Evolutionary conservation across 2,888 invertebrate genomes (phyloP), one percentile per base, ranked within the genome.

Genomic region (Monoplex corrugatus): DNA sequence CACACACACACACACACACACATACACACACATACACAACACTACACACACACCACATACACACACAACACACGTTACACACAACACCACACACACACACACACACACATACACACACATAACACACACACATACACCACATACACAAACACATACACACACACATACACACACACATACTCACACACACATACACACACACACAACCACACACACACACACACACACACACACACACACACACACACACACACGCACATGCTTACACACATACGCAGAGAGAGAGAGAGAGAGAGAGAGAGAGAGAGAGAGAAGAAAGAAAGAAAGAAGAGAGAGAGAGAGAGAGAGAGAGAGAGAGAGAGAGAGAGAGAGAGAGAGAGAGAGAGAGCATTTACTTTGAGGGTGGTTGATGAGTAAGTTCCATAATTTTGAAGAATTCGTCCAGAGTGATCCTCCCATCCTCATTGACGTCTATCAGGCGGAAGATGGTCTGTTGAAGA

Each of bases 391-490:
- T 35, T 75, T 35, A 80, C 78, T 3, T 80, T 40, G 78, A 2
- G 0, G 28, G 57, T 19, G 84, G 84, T 13, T 78, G 28, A 3
- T 87, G 28, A 10, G 38, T 44, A 19, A 78, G 13, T 78, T 45
- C 87, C 50, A 87, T 23, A 23, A 45, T 8, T 0, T 16, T 44
- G 23, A 43, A 45, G 50, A 78, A 87, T 38, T 87, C 87, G 45
- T 87, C 87, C 35, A 78, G 50, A 5, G 87, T 87, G 35, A 87
- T 87, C n/a, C 40, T 75, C 6, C 87, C 87, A n/a, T 87, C 87
- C 40, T 16, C 16, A 68, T 87, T 87, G 3, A 23, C 23, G 45
- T 87, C 87, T 2, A 87, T n/a, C 78, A 35, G 0, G 16, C 87
- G 68, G 50, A 87, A 87, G 28, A 87, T 45, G 0, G 32, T 44